Evolutionary conservation across 2,888 invertebrate species (phyloP), one percentile per base, ranked within the genome.

Genomic region (Odontocolon sp.): DNA sequence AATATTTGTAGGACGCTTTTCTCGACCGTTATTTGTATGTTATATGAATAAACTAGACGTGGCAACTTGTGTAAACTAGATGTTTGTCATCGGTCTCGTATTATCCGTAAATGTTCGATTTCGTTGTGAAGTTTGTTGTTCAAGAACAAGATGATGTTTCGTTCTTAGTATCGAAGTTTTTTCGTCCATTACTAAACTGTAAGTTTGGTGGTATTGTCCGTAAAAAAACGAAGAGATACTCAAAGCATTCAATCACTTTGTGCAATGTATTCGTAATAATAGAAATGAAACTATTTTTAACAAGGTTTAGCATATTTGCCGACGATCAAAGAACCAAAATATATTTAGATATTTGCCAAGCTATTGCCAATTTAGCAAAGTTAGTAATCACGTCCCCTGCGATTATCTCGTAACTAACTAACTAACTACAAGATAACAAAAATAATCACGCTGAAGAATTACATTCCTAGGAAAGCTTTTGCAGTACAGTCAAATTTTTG

Each of bases 271-370:
- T 78, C 72, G 50, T 73, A 69, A 64, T 61, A 68, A 70, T 80
- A 78, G 75, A 81, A 81, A 79, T 77, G 68, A 70, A 80, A 79
- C 67, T 83, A 82, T 84, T 85, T 83, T 82, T 79, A 80, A 79
- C 66, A 78, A 71, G 63, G 45, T 73, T 76, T 79, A 80, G 68
- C 42, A 69, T 59, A 71, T 77, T 75, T 73, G 72, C 76, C 14
- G 50, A 77, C 61, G 50, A 66, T 64, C 56, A 69, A 59, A 77
- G 77, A 76, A 76, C 59, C 67, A 79, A 81, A 80, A 77, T 85
- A 82, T 83, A 84, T 83, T 84, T 82, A 83, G 80, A 78, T 84
- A 87, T 82, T 74, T 33, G 64, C 69, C 66, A 76, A 56, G 54
- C 75, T 79, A 77, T 77, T 75, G 77, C 67, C 72, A 79, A 77